phyloP scores from a whole-genome alignment of 1,140 invertebrate species.

The Bombus huntii region DNA sequence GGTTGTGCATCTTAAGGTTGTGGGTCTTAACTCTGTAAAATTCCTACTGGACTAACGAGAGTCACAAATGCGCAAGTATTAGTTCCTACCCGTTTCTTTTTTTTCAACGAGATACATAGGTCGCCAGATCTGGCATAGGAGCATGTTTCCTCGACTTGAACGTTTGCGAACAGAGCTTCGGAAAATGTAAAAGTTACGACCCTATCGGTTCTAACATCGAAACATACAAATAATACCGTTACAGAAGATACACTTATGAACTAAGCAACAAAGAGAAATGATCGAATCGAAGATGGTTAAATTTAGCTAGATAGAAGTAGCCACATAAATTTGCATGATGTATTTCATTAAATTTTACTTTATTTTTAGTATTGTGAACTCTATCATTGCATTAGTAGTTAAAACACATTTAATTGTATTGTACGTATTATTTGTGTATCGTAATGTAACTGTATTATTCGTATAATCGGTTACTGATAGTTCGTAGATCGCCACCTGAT shows the following conservation, averaged over 20 bases:
- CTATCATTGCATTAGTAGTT: neutral
- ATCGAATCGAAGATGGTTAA: neutral
- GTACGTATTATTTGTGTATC: neutral
- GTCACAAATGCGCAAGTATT: slow-evolving; percentile 9
- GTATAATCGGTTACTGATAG: neutral
- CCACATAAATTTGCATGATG: neutral
- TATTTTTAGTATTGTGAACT: neutral
- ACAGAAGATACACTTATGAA: neutral
- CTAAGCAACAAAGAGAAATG: neutral
- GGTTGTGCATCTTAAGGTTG: slow-evolving; percentile 35
- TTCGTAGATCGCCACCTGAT: neutral
- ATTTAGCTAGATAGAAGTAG: neutral
- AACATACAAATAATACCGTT: neutral
- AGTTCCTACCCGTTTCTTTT: neutral
- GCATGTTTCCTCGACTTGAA: neutral
- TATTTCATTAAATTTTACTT: neutral
- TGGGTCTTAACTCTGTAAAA: slow-evolving; percentile 31
- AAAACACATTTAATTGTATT: neutral
- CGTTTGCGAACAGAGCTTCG: neutral
- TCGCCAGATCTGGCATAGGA: neutral
- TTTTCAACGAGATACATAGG: neutral
- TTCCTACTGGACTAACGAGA: slow-evolving; percentile 20
- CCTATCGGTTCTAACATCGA: neutral
- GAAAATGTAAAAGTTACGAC: neutral
- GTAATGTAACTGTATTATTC: slow-evolving; percentile 3